Percentiles rank a stretch among this genome's conserved stretches.
phyloP scores from a whole-genome alignment of 1,140 invertebrate species.

The Chrysoperla carnea region DNA sequence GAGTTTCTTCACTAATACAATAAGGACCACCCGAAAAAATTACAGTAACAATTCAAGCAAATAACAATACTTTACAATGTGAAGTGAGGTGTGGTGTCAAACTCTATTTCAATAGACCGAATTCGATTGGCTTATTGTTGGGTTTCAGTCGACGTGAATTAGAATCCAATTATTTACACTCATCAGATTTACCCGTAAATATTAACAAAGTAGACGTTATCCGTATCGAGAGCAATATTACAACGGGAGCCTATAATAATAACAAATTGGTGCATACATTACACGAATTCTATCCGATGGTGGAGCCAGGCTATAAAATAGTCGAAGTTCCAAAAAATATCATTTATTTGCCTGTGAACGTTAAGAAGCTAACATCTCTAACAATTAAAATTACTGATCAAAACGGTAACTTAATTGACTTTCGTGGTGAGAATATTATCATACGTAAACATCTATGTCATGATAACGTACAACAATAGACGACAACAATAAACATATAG shows the following conservation, averaged over 20 bases:
- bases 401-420: too few relatives aligned
- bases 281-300: constrained; percentile 13
- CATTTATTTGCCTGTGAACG: constrained; percentile 17
- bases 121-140: constrained; percentile 7
- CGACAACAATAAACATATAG: too few relatives aligned
- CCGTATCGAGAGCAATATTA: constrained; percentile 3
- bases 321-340: constrained; percentile 11
- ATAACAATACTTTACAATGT: constrained; percentile 9
- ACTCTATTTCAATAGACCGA: constrained; percentile 7
- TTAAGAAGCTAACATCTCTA: constrained; percentile 8
- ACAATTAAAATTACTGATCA: constrained; percentile 11
- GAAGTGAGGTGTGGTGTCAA: constrained; percentile 4
- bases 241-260: constrained; percentile 13
- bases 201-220: too few relatives aligned
- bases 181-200: too few relatives aligned
- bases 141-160: constrained; percentile 2
- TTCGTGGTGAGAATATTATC: constrained; percentile 7
- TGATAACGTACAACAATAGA: too few relatives aligned
- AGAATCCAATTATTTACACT: too few relatives aligned
- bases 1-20: too few relatives aligned
- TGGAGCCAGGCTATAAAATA: constrained; percentile 14
- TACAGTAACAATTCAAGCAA: constrained; percentile 1
- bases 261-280: constrained; percentile 10
- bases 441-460: too few relatives aligned
- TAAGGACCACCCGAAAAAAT: too few relatives aligned